Percentiles rank a stretch among this genome's conserved stretches.
Conservation (phyloP, 2,113 vertebrate species). For the Melanocharis versteri region DNA sequence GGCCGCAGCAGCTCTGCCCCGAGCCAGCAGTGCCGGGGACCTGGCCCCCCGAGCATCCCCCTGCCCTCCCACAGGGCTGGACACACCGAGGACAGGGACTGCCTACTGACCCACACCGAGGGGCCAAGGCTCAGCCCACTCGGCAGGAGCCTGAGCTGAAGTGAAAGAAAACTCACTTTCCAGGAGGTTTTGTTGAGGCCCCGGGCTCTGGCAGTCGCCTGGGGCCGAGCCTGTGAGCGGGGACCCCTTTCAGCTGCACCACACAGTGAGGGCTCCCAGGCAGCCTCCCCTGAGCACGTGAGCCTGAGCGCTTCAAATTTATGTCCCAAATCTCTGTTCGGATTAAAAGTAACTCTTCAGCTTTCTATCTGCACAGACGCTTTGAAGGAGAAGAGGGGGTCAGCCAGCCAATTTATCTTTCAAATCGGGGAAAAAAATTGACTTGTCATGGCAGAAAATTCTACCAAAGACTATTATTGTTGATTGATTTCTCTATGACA, state of each 20-base stretch:
- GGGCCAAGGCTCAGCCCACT: neutral
- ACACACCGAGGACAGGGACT: neutral
- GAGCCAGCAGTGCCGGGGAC: neutral
- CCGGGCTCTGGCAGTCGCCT: accelerated
- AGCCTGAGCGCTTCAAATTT: neutral
- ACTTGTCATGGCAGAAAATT: constrained; percentile 59
- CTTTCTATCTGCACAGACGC: constrained; percentile 23
- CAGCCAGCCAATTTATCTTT: constrained; percentile 40
- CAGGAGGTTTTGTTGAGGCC: neutral
- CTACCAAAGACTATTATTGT: constrained; percentile 60
- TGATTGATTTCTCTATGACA: constrained; percentile 57
- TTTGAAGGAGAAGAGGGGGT: constrained; percentile 50
- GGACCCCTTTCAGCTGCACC: neutral
- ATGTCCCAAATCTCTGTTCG: neutral
- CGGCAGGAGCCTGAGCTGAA: neutral
- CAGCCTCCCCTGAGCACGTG: neutral
- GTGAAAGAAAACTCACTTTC: neutral
- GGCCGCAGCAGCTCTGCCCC: neutral
- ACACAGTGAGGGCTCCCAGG: accelerated
- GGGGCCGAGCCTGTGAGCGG: accelerated
- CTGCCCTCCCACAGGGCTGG: neutral
- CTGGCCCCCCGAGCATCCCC: neutral
- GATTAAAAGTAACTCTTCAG: constrained; percentile 57
- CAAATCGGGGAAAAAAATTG: constrained; percentile 61
- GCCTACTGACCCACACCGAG: accelerated